Evolutionary conservation across 2,113 vertebrate genomes (phyloP), one percentile per base, ranked within the genome.

Genomic region (Prionailurus viverrinus): DNA sequence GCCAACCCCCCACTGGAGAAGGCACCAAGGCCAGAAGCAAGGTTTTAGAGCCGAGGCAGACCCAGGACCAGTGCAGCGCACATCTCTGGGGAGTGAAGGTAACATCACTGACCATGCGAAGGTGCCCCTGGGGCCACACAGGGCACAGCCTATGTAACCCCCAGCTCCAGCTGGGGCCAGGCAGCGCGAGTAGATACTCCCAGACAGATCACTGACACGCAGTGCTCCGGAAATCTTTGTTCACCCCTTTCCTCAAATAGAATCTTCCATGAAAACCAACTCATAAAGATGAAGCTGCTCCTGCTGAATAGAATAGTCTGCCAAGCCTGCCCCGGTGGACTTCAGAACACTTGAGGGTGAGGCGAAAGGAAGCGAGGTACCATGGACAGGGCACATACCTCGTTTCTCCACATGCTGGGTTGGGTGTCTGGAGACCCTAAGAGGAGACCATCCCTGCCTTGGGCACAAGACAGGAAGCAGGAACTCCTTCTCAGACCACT

Each of bases 31-130:
- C 81, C 16, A 15, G 55, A 36, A 4, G 18, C 11, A 16, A 29
- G 68, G 41, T n/a, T 5, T 73, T 0, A 73, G 16, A 48, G 73
- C 13, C 3, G 45, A 55, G 12, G 31, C 45, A 36, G 53, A 53
- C 82, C 73, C 89, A 86, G 63, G 39, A 71, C 33, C 51, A 27
- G 25, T 0, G 4, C 6, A 27, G 18, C 14, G 53, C 51, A 23
- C 29, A 4, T 45, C 63, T 71, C 71, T 29, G 11, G 9, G 29
- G 11, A 0, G 16, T 63, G 25, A 36, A 45, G 55, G 15, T 53
- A n/a, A n/a, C 7, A 4, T 14, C 19, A 0, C 31, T 0, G 1
- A 31, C 33, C 63, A 21, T 1, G 19, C 27, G 53, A 39, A 45
- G 16, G 39, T 16, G 13, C 23, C 33, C 61, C 76, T 3, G 9